Conservation (phyloP, 2,888 invertebrate genomes). For the Oxystoma pomonae region DNA sequence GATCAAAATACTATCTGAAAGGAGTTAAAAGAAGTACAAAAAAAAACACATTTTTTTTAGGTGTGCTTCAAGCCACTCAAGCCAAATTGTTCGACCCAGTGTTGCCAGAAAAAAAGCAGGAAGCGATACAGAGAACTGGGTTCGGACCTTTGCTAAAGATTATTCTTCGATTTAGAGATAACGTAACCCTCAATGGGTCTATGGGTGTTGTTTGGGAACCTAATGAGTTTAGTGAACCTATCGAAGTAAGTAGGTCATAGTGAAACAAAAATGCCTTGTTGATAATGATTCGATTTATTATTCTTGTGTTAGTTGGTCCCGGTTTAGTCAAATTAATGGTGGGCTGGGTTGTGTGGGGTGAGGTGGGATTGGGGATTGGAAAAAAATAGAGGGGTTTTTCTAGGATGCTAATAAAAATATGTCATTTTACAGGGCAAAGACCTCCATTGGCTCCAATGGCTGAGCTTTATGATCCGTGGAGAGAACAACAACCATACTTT, state of each 20-base stretch:
- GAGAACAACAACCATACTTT: conserved; percentile 54
- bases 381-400: too few species aligned
- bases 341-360: too few species aligned
- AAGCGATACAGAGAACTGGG: conserved; percentile 29
- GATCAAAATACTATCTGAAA: too few species aligned
- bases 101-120: conserved; percentile 23
- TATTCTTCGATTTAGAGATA: conserved; percentile 23
- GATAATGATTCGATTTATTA: too few species aligned
- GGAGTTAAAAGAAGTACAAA: too few species aligned
- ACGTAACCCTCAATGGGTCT: conserved; percentile 2
- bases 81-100: conserved; percentile 25
- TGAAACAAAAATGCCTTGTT: too few species aligned
- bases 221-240: conserved; percentile 27
- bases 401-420: too few species aligned
- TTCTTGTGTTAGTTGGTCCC: too few species aligned
- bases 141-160: conserved; percentile 31
- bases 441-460: neutral
- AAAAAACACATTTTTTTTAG: too few species aligned
- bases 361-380: too few species aligned
- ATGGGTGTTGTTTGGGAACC: conserved; percentile 25
- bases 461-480: conserved; percentile 13
- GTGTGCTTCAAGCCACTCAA: conserved; percentile 29
- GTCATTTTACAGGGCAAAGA: neutral
- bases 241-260: too few species aligned
- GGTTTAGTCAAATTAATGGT: too few species aligned